These are phyloP conservation scores for Camelus dromedarius DNA, from an alignment of 2,113 vertebrate species.

Conservation along the genomic window DNA sequence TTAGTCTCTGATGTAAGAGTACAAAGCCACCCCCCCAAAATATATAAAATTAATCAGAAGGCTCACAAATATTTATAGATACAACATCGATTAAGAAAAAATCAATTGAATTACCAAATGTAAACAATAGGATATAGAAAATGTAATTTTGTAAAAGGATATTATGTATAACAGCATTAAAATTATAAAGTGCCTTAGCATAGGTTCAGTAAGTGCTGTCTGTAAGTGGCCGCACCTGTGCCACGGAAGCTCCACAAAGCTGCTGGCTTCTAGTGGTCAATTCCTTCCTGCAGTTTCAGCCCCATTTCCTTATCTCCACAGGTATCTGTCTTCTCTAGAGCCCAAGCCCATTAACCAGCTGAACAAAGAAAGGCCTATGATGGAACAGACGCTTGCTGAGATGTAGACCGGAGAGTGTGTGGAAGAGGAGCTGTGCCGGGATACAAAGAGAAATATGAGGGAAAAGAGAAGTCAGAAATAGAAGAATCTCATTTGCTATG, in stretches of 20 bases:
- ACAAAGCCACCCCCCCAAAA: background rate
- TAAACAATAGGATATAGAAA: background rate
- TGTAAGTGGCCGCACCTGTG: background rate
- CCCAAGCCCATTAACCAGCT: background rate
- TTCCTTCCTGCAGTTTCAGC: background rate
- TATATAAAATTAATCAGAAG: background rate
- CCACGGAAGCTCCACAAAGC: background rate
- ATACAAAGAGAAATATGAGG: background rate
- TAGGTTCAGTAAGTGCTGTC: background rate
- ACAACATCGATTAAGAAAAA: background rate
- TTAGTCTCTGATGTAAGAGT: background rate
- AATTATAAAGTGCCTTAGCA: background rate
- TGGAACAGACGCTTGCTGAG: background rate
- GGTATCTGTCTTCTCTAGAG: background rate
- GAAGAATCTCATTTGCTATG: background rate
- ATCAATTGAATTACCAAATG: background rate
- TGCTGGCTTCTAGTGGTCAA: background rate
- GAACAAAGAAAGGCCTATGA: background rate
- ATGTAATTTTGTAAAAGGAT: background rate
- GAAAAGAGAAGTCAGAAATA: background rate
- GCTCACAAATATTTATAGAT: background rate
- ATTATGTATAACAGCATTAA: background rate
- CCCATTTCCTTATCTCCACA: background rate
- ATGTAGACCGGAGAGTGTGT: background rate
- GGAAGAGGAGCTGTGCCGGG: background rate